Conservation (phyloP, 2,797 vertebrate species). For the Ptychobarbus kaznakovi region DNA sequence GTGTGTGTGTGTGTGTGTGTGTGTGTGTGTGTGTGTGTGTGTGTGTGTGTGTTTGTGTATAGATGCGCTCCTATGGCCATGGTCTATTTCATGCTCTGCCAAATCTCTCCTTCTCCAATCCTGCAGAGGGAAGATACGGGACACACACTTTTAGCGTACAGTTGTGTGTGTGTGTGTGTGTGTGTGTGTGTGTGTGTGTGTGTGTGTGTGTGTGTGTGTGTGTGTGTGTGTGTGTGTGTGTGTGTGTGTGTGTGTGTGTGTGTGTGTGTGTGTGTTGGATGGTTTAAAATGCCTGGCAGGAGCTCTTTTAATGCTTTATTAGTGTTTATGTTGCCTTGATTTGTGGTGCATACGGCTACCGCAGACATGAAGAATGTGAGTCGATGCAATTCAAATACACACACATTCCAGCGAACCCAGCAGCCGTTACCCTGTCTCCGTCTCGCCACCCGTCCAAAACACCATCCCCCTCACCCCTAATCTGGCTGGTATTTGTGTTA, state of each 20-base stretch:
- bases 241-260: conserved; percentile 2
- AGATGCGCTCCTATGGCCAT: conserved; percentile 32
- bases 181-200: not conserved
- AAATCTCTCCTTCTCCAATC: conserved; percentile 57
- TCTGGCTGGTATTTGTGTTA: conserved; percentile 49
- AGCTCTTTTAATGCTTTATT: conserved; percentile 43
- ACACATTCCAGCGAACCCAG: conserved; percentile 25
- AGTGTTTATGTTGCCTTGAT: conserved; percentile 52
- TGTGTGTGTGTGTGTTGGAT: conserved; percentile 27
- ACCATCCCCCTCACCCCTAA: conserved; percentile 35
- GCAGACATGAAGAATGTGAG: conserved; percentile 39
- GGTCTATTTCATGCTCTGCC: conserved; percentile 61
- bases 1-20: not conserved
- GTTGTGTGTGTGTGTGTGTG: conserved; percentile 37
- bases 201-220: conserved; percentile 38
- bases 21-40: conserved; percentile 6
- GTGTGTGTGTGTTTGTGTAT: not conserved
- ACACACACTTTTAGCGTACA: conserved; percentile 19
- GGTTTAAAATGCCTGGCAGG: conserved; percentile 46
- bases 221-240: conserved; percentile 38
- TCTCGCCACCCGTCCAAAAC: not conserved
- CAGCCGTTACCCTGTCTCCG: conserved; percentile 26
- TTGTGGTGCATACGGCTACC: conserved; percentile 33
- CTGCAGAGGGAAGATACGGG: conserved; percentile 54
- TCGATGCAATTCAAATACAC: conserved; percentile 7